Percentiles rank a stretch among this genome's conserved stretches.
Conservation (phyloP, 2,888 invertebrate species). For the Himalopsyche japonica region DNA sequence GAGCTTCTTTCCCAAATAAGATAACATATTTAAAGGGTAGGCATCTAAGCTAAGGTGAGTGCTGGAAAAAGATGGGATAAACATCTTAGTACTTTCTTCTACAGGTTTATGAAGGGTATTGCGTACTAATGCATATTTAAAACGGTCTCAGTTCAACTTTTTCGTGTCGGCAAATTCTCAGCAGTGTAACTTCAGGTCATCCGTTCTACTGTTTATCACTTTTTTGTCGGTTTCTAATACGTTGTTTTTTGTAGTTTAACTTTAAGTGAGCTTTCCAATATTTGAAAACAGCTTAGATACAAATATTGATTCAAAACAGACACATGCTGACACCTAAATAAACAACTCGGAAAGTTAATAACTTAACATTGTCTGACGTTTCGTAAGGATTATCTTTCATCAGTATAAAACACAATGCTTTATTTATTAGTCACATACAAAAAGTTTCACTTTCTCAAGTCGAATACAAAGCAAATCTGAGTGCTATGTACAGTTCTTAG, state of each 20-base stretch:
- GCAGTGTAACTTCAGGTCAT: not conserved
- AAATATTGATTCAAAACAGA: too few relatives aligned
- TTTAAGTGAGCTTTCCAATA: not conserved
- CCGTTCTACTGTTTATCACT: constrained; percentile 14
- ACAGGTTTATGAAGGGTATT: constrained; percentile 25
- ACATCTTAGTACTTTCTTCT: constrained; percentile 7
- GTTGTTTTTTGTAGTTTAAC: not conserved
- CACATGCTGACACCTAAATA: too few relatives aligned
- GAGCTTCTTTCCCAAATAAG: constrained; percentile 17
- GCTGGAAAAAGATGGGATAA: not conserved
- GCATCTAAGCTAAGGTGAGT: not conserved
- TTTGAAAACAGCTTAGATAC: not conserved
- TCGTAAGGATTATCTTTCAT: too few relatives aligned
- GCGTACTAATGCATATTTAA: constrained; percentile 37
- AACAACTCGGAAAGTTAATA: not conserved
- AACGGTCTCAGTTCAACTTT: constrained; percentile 26
- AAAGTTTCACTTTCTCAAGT: too few relatives aligned
- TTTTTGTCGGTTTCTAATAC: not conserved
- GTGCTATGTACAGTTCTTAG: too few relatives aligned
- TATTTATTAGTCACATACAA: too few relatives aligned
- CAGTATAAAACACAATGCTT: too few relatives aligned
- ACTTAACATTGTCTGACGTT: too few relatives aligned
- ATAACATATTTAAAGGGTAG: constrained; percentile 29
- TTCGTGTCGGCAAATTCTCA: constrained; percentile 23
- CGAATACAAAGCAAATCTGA: too few relatives aligned